Conservation (phyloP, 92 coral and sea anemone genomes). For the Virgularia gustaviana region DNA sequence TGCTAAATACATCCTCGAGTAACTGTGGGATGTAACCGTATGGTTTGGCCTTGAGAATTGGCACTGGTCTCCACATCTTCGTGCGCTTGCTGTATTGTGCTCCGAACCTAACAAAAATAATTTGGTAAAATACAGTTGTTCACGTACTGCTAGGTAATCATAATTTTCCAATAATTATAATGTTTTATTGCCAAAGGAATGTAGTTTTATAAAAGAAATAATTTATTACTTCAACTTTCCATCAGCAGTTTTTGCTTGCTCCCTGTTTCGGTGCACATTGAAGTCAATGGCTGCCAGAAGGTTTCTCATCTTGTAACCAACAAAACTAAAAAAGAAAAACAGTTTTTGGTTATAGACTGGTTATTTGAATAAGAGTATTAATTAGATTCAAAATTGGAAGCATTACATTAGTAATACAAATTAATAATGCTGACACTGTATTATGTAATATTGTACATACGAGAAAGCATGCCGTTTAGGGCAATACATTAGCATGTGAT, state of each 20-base stretch:
- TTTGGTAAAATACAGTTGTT: too few relatives aligned
- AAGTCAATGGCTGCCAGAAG: conserved; percentile 38
- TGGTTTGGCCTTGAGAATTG: neutral
- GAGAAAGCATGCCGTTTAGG: conserved; percentile 15
- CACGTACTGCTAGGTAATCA: too few relatives aligned
- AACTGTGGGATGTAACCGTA: conserved; percentile 21
- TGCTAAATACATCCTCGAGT: conserved; percentile 9
- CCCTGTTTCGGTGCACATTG: conserved; percentile 11
- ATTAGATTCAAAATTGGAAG: neutral
- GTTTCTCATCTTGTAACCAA: conserved; percentile 36
- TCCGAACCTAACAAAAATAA: neutral
- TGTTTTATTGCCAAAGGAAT: too few relatives aligned
- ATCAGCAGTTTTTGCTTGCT: neutral
- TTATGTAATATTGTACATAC: neutral
- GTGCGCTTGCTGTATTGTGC: conserved; percentile 31
- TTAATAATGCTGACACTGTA: too few relatives aligned
- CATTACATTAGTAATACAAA: neutral
- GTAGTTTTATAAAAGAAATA: too few relatives aligned
- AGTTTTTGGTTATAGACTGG: neutral
- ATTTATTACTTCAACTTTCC: neutral
- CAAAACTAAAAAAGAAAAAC: conserved; percentile 17
- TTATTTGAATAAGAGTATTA: neutral
- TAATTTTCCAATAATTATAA: too few relatives aligned
- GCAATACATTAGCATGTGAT: conserved; percentile 9
- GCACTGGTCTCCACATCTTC: conserved; percentile 22